A percentile compares a stretch with the other conserved stretches of the same genome.
Evolutionary conservation across 2,888 invertebrate species (phyloP).

Genomic region (Tineola bisselliella): DNA sequence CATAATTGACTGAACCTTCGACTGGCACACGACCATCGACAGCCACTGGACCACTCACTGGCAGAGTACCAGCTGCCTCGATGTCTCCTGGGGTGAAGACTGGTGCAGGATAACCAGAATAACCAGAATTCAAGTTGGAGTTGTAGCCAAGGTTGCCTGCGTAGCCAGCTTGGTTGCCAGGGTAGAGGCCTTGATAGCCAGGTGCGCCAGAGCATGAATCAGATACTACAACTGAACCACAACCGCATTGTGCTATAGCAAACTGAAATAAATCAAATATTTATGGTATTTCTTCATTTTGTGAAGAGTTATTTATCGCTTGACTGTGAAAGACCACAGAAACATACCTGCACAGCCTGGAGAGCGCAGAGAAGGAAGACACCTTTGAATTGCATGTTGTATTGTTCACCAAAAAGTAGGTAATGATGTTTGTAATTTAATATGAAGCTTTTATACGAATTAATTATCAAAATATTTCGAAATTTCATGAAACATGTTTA

Average conservation of each 20-base stretch:
- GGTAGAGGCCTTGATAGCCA: neutral
- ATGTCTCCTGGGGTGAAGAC: slow-evolving; percentile 22
- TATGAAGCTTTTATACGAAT: neutral
- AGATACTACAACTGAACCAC: neutral
- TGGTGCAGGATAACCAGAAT: neutral
- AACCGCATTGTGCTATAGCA: neutral
- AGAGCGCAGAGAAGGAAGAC: neutral
- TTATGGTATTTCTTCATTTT: too few relatives aligned
- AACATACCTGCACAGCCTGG: neutral
- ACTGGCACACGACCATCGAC: slow-evolving; percentile 29
- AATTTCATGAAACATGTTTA: neutral
- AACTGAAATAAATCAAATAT: neutral
- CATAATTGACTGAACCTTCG: slow-evolving; percentile 25
- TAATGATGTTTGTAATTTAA: neutral
- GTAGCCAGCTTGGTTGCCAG: neutral
- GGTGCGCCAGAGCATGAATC: neutral
- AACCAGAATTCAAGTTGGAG: neutral
- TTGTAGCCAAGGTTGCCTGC: neutral
- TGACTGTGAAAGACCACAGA: too few relatives aligned
- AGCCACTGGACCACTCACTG: slow-evolving; percentile 24
- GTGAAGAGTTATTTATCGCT: too few relatives aligned
- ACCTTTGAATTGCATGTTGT: neutral
- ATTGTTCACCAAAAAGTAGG: neutral
- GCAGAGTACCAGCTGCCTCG: slow-evolving; percentile 24
- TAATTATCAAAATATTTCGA: neutral